A percentile compares a stretch with the other conserved stretches of the same genome.
These are phyloP conservation scores for Phymatocera aterrima DNA, from an alignment of 2,888 invertebrate species.

Conservation along the genomic window DNA sequence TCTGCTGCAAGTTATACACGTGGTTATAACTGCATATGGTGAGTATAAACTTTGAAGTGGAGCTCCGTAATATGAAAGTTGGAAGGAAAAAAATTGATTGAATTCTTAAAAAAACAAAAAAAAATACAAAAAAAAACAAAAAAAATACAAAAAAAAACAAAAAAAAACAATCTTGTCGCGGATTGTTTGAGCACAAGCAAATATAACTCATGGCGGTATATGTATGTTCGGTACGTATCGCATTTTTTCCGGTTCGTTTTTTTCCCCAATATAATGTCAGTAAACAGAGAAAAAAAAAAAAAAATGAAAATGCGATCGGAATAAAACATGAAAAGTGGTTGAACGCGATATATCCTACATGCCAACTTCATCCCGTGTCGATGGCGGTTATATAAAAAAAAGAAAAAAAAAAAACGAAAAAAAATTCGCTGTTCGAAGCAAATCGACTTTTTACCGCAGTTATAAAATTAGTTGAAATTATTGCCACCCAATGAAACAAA, in stretches of 20 bases:
- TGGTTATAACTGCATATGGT: background rate
- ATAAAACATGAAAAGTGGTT: conserved; percentile 24
- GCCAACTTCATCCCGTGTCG: conserved; percentile 23
- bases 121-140: no score
- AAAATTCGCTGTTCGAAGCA: background rate
- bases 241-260: conserved; percentile 16
- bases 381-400: background rate
- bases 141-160: no score
- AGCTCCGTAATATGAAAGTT: background rate
- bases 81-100: conserved; percentile 18
- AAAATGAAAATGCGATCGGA: background rate
- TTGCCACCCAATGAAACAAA: conserved; percentile 66
- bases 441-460: background rate
- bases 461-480: conserved; percentile 56
- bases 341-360: background rate
- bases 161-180: no score
- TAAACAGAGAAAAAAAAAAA: background rate
- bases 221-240: conserved; percentile 18
- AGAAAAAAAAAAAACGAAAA: background rate
- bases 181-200: background rate
- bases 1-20: background rate
- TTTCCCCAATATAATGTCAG: conserved; percentile 5
- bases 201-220: conserved; percentile 15
- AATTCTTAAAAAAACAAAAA: conserved; percentile 5
- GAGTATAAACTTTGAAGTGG: background rate